Percentiles rank a stretch among this genome's conserved stretches.
Evolutionary conservation across 2,113 vertebrate species (phyloP).

Genomic region (Vulpes ferrilata): DNA sequence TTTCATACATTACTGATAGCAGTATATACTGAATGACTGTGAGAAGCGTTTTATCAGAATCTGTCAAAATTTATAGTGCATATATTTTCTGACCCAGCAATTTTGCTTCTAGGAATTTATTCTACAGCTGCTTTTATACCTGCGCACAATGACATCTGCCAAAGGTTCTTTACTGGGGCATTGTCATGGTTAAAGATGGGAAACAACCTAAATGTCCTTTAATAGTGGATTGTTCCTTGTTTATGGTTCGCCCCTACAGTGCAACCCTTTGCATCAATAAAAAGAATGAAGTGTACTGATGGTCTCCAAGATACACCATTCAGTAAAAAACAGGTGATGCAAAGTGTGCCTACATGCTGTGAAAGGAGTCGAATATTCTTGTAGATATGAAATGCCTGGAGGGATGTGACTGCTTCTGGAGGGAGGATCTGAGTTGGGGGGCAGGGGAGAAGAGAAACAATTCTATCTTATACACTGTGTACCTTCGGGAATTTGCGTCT

Average conservation of each 20-base stretch:
- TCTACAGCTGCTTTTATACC: not conserved
- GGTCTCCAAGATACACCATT: not conserved
- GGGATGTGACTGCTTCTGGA: not conserved
- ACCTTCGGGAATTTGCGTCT: not conserved
- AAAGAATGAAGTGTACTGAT: not conserved
- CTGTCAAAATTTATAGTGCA: not conserved
- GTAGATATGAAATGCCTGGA: not conserved
- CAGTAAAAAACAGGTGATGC: not conserved
- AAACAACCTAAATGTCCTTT: not conserved
- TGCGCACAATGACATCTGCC: not conserved
- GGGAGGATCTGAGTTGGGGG: not conserved
- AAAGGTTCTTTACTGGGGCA: not conserved
- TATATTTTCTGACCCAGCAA: conserved; percentile 8
- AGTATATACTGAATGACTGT: not conserved
- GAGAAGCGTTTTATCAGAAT: conserved; percentile 9
- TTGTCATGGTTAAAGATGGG: not conserved
- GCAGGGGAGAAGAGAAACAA: not conserved
- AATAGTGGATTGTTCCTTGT: not conserved
- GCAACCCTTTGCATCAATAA: not conserved
- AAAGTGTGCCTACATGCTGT: not conserved
- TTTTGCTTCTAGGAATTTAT: conserved; percentile 3
- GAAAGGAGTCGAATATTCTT: not conserved
- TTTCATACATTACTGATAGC: not conserved
- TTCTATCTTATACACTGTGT: not conserved
- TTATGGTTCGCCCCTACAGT: not conserved